These are phyloP conservation scores for Leptopilina clavipes DNA, from an alignment of 1,140 invertebrate species.

Conservation along the genomic window DNA sequence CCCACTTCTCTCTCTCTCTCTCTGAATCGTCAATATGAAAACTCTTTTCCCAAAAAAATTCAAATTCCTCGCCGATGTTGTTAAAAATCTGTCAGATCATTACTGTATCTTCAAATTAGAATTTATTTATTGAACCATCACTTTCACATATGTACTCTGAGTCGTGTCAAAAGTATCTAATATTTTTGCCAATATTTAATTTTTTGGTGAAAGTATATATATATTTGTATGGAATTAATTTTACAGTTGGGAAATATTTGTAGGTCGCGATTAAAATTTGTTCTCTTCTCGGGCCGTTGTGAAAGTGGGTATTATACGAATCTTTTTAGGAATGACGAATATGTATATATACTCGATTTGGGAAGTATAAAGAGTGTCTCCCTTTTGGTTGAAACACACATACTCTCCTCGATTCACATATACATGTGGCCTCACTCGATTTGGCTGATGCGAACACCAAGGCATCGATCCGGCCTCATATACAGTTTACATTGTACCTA, in stretches of 20 bases:
- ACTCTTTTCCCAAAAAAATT: background rate
- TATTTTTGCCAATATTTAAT: background rate
- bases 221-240: background rate
- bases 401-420: background rate
- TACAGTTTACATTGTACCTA: conserved; percentile 52
- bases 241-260: background rate
- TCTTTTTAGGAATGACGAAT: conserved; percentile 35
- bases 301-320: conserved; percentile 22
- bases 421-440: conserved; percentile 55
- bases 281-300: background rate
- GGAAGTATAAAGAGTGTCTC: conserved; percentile 2
- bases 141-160: too few relatives aligned
- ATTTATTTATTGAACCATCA: background rate
- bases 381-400: background rate
- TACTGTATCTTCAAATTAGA: too few relatives aligned
- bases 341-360: conserved; percentile 19
- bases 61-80: too few relatives aligned
- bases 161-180: too few relatives aligned
- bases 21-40: background rate
- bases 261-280: conserved; percentile 7
- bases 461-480: conserved; percentile 60
- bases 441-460: conserved; percentile 60
- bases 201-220: background rate
- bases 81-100: too few relatives aligned
- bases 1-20: background rate